A percentile compares a stretch with the other conserved stretches of the same genome.
Evolutionary conservation across 2,888 invertebrate genomes (phyloP).

Genomic region (Tetragonula carbonaria): DNA sequence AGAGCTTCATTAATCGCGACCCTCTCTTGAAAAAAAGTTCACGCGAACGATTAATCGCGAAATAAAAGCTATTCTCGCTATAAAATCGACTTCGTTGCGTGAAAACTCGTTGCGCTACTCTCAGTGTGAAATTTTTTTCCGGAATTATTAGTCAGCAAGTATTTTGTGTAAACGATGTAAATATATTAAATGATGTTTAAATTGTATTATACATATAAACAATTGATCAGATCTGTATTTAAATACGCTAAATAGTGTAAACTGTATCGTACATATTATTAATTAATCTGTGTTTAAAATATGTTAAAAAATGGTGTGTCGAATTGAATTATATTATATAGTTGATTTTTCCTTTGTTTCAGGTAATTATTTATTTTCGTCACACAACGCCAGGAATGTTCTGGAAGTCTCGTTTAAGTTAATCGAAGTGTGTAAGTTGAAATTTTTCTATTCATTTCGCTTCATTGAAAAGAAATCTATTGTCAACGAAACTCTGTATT

Average conservation of each 20-base stretch:
- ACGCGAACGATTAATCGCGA: conserved; percentile 22
- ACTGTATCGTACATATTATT: too few relatives aligned
- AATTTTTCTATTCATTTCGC: background rate
- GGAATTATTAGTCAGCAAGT: background rate
- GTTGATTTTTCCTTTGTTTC: background rate
- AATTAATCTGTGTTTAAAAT: too few relatives aligned
- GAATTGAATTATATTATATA: background rate
- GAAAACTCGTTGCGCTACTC: background rate
- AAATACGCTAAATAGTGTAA: too few relatives aligned
- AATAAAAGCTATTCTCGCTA: conserved; percentile 19
- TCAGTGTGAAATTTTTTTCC: too few relatives aligned
- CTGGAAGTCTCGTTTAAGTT: background rate
- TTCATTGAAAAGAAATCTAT: background rate
- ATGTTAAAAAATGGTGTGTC: too few relatives aligned
- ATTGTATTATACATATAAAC: background rate
- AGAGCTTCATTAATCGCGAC: conserved; percentile 42
- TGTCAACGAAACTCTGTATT: background rate
- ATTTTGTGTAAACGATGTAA: background rate
- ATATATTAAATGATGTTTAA: too few relatives aligned
- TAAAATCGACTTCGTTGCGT: background rate
- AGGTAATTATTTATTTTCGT: background rate
- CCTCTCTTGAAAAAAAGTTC: conserved; percentile 28
- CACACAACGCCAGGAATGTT: too few relatives aligned
- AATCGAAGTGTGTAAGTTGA: background rate
- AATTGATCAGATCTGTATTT: too few relatives aligned